A percentile compares a stretch with the other conserved stretches of the same genome.
phyloP scores from a whole-genome alignment of 92 coral and sea anemone genomes.

The Hydrozoanthus gracilis region DNA sequence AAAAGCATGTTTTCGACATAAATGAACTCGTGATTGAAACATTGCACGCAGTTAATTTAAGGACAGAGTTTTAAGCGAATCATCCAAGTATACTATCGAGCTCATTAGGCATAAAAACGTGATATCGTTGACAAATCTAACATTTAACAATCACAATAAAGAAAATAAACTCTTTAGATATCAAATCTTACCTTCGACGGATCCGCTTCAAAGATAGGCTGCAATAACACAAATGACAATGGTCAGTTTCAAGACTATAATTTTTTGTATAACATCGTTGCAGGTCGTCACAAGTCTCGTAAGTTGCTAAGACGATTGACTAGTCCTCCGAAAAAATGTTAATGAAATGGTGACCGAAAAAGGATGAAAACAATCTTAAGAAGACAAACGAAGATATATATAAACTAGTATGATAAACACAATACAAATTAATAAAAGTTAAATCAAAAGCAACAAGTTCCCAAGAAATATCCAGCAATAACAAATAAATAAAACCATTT shows the following conservation, averaged over 20 bases:
- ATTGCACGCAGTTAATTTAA: too few relatives aligned
- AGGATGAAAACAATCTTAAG: background rate
- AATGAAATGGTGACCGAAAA: slow-evolving; percentile 32
- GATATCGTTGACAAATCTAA: too few relatives aligned
- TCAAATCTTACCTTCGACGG: slow-evolving; percentile 28
- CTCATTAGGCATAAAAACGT: too few relatives aligned
- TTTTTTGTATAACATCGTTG: background rate
- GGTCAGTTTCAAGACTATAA: background rate
- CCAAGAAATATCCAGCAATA: background rate
- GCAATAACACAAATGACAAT: background rate
- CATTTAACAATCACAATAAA: background rate
- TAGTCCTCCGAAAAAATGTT: slow-evolving; percentile 14
- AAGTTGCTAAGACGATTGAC: slow-evolving; percentile 33
- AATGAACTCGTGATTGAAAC: too few relatives aligned
- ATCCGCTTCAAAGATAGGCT: slow-evolving; percentile 50
- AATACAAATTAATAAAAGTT: background rate
- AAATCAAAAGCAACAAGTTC: background rate
- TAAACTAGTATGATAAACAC: background rate
- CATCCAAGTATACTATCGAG: too few relatives aligned
- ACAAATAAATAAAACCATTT: background rate
- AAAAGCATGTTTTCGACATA: too few relatives aligned
- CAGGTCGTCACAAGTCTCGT: background rate
- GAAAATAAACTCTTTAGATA: background rate
- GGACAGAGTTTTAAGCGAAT: too few relatives aligned
- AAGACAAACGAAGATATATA: background rate